Percentiles rank a stretch among this genome's conserved stretches.
phyloP scores from a whole-genome alignment of 2,888 invertebrate species.

The Tetragonisca angustula region DNA sequence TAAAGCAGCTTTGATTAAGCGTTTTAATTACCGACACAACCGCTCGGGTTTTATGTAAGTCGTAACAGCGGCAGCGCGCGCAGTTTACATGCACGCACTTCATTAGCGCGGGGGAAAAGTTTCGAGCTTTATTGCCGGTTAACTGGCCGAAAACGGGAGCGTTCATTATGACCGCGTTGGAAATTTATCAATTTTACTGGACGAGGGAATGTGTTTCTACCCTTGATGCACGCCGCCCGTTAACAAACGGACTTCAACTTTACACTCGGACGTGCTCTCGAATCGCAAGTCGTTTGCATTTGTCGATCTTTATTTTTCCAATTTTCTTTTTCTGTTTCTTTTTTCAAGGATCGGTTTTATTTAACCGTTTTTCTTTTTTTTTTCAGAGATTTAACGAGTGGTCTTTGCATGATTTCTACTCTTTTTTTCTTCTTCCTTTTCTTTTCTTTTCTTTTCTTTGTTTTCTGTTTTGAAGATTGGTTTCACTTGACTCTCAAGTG shows the following conservation, averaged over 20 bases:
- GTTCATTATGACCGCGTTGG: slow-evolving; percentile 45
- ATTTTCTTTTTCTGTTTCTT: not conserved
- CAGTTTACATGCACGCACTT: slow-evolving; percentile 57
- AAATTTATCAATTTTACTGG: slow-evolving; percentile 53
- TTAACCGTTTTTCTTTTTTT: not conserved
- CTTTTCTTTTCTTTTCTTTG: too few species aligned
- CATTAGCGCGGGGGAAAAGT: slow-evolving; percentile 52
- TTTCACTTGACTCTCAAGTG: too few species aligned
- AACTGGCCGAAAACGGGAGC: slow-evolving; percentile 46
- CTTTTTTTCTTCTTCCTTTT: too few species aligned
- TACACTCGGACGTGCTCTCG: slow-evolving; percentile 5
- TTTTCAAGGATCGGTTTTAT: not conserved
- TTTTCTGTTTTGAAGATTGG: too few species aligned
- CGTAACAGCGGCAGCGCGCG: slow-evolving; percentile 39
- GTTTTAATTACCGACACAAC: slow-evolving; percentile 54
- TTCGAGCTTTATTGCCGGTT: slow-evolving; percentile 47
- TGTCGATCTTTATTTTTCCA: too few species aligned
- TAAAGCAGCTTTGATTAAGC: slow-evolving; percentile 56
- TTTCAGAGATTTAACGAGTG: not conserved
- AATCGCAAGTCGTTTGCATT: not conserved
- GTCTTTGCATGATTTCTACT: too few species aligned
- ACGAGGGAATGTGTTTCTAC: not conserved
- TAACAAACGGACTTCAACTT: slow-evolving; percentile 22
- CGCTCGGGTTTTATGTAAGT: slow-evolving; percentile 50
- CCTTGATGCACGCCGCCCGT: not conserved